Evolutionary conservation across 2,888 invertebrate species (phyloP).

Genomic region (Entomobrya multifasciata): DNA sequence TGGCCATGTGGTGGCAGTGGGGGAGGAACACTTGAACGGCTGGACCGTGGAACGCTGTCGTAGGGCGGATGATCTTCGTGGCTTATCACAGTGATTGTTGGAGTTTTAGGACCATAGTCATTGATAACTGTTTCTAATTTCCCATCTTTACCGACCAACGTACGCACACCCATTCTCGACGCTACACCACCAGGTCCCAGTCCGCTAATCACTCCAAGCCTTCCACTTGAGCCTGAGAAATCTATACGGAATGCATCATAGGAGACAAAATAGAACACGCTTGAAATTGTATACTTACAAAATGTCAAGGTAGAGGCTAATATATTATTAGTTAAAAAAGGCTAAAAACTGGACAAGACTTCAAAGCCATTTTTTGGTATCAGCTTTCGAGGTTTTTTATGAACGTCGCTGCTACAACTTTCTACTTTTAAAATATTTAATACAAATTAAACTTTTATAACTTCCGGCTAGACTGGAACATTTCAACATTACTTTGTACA

Average conservation of each 20-base stretch:
- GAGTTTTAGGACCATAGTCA: conserved; percentile 82
- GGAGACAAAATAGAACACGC: background rate
- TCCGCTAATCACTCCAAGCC: conserved; percentile 77
- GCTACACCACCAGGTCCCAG: conserved; percentile 83
- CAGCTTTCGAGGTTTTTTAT: conserved; percentile 46
- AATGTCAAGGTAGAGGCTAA: no score
- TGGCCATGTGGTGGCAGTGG: conserved; percentile 77
- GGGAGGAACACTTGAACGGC: conserved; percentile 81
- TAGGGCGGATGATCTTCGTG: conserved; percentile 83
- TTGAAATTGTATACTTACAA: background rate
- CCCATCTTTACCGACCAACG: conserved; percentile 81
- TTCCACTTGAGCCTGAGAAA: conserved; percentile 75
- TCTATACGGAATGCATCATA: conserved; percentile 38
- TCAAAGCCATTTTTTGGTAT: conserved; percentile 50
- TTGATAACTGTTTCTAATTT: conserved; percentile 85
- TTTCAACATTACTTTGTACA: background rate
- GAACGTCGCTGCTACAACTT: conserved; percentile 26
- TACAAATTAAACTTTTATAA: background rate
- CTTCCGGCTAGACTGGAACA: background rate
- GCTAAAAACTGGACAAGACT: conserved; percentile 42
- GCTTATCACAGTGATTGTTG: conserved; percentile 83
- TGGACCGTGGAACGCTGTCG: conserved; percentile 81
- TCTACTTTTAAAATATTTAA: conserved; percentile 8
- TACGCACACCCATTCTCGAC: conserved; percentile 80
- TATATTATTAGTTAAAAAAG: conserved; percentile 7